Percentiles rank a stretch among this genome's conserved stretches.
Conservation (phyloP, 2,797 vertebrate species). For the Sphenopsis melanotis region DNA sequence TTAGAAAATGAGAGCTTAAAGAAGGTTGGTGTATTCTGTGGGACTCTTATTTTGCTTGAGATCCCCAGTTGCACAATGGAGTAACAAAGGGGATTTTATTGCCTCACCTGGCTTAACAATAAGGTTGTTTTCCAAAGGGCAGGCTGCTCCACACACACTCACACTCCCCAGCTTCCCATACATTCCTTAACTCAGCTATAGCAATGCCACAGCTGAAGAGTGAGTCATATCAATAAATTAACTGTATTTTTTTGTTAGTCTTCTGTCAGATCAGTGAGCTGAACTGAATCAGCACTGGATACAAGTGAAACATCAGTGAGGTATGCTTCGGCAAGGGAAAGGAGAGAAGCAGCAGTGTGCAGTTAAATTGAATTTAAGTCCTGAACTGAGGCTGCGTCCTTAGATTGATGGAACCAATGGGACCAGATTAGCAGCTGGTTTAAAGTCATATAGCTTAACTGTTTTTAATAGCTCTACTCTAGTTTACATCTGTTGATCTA, state of each 20-base stretch:
- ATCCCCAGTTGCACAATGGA: background rate
- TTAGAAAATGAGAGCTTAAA: background rate
- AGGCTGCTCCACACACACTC: background rate
- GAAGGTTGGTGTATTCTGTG: background rate
- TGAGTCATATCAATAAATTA: constrained; percentile 10
- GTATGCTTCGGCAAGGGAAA: background rate
- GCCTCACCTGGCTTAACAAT: background rate
- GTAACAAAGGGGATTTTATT: background rate
- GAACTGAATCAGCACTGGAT: background rate
- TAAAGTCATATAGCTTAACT: background rate
- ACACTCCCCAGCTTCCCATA: background rate
- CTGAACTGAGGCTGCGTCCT: background rate
- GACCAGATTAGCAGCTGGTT: background rate
- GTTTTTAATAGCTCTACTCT: background rate
- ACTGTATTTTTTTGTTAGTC: background rate
- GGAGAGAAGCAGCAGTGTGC: background rate
- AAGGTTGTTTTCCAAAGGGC: background rate
- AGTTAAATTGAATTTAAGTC: background rate
- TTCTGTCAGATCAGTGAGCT: constrained; percentile 19
- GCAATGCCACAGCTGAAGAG: background rate
- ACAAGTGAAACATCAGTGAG: background rate
- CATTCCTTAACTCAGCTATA: background rate
- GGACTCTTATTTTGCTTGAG: background rate
- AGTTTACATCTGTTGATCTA: background rate
- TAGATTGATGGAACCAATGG: background rate